Evolutionary conservation across 2,888 invertebrate genomes (phyloP).

Genomic region (Eupithecia insigniata): DNA sequence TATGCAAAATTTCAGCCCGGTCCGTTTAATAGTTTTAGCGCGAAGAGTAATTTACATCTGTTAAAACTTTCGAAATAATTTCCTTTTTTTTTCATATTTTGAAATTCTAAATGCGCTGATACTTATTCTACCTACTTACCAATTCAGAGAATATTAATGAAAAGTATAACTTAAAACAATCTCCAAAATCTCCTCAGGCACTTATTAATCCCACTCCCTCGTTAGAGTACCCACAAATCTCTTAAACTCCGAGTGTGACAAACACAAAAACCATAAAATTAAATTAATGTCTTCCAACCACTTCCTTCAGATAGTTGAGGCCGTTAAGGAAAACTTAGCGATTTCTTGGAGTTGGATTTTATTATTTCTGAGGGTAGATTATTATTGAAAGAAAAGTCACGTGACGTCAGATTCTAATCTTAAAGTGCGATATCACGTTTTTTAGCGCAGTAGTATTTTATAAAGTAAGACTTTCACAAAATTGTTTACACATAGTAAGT

Average conservation of each 20-base stretch:
- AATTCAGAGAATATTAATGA: background rate
- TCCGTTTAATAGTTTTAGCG: background rate
- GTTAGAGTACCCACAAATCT: slow-evolving; percentile 80
- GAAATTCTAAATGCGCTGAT: too few relatives aligned
- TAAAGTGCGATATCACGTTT: background rate
- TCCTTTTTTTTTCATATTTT: too few relatives aligned
- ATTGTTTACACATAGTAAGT: too few relatives aligned
- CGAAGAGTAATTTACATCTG: background rate
- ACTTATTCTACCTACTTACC: background rate
- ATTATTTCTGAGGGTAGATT: slow-evolving; percentile 22
- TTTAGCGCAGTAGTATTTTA: background rate
- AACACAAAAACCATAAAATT: slow-evolving; percentile 84
- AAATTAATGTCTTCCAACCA: slow-evolving; percentile 79
- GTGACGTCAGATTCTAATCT: background rate
- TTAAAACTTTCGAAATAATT: background rate
- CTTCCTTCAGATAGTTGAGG: slow-evolving; percentile 66
- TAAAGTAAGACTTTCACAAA: background rate
- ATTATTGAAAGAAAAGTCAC: slow-evolving; percentile 10
- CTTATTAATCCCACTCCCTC: slow-evolving; percentile 70
- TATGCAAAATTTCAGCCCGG: too few relatives aligned
- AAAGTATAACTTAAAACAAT: slow-evolving; percentile 36
- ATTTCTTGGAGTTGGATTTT: slow-evolving; percentile 41
- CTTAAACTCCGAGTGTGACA: slow-evolving; percentile 76
- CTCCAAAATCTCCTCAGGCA: slow-evolving; percentile 31
- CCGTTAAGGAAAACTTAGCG: slow-evolving; percentile 70